These are phyloP conservation scores for Hylaeus anthracinus DNA, from an alignment of 1,140 invertebrate genomes.

Conservation along the genomic window DNA sequence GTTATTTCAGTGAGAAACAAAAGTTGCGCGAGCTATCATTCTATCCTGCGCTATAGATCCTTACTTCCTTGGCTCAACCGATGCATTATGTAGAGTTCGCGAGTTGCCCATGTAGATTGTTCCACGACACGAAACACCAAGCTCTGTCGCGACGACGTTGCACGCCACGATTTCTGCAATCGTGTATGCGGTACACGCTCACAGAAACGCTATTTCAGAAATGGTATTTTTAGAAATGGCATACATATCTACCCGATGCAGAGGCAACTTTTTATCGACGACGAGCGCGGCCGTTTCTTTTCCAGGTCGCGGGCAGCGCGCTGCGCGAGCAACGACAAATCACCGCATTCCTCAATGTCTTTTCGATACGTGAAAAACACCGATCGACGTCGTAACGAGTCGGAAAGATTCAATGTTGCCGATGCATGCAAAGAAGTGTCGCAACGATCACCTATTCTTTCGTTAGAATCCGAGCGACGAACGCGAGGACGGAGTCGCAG, in stretches of 20 bases:
- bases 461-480: not conserved
- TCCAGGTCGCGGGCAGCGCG: conserved; percentile 31
- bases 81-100: not conserved
- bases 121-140: not conserved
- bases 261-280: conserved; percentile 50
- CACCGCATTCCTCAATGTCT: conserved; percentile 21
- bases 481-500: too few relatives aligned
- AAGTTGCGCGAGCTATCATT: too few relatives aligned
- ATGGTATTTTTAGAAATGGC: conserved; percentile 52
- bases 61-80: too few relatives aligned
- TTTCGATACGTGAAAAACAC: not conserved
- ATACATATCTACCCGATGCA: conserved; percentile 49
- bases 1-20: too few relatives aligned
- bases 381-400: not conserved
- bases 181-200: conserved; percentile 23
- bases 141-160: conserved; percentile 12
- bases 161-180: conserved; percentile 22
- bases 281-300: conserved; percentile 28
- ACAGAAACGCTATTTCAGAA: conserved; percentile 47
- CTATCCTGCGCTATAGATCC: too few relatives aligned
- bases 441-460: not conserved
- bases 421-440: conserved; percentile 1
- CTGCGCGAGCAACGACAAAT: conserved; percentile 14
- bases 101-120: not conserved
- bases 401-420: not conserved